Evolutionary conservation across 2,888 invertebrate genomes (phyloP).

Genomic region (Aphelenchoides bicaudatus): DNA sequence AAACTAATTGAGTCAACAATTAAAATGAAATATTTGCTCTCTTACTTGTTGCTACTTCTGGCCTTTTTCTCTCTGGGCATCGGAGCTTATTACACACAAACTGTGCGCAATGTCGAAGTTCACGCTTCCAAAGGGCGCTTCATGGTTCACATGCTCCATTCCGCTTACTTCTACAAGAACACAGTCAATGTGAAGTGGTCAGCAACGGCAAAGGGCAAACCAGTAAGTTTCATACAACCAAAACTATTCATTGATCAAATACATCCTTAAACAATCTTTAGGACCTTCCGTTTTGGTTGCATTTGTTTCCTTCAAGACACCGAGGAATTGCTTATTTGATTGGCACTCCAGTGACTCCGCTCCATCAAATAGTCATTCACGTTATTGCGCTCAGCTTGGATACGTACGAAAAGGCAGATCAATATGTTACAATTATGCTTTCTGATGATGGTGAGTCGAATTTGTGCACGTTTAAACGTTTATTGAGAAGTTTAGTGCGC

Average conservation of each 20-base stretch:
- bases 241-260: too few relatives aligned
- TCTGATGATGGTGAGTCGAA: constrained; percentile 46
- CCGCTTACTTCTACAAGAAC: constrained; percentile 49
- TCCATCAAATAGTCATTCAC: constrained; percentile 48
- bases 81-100: constrained; percentile 13
- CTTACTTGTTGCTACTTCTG: not conserved
- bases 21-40: not conserved
- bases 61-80: not conserved
- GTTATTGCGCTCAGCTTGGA: constrained; percentile 54
- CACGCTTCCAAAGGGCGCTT: constrained; percentile 30
- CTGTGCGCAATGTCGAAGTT: too few relatives aligned
- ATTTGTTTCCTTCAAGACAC: constrained; percentile 50
- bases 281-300: constrained; percentile 55
- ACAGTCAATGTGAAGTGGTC: constrained; percentile 59
- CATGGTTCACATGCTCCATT: constrained; percentile 51
- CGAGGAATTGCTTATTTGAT: constrained; percentile 54
- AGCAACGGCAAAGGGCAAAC: constrained; percentile 52
- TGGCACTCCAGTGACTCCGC: constrained; percentile 54
- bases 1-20: not conserved
- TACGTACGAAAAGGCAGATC: constrained; percentile 48
- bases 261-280: too few relatives aligned
- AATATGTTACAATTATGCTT: constrained; percentile 45
- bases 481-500: constrained; percentile 25
- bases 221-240: too few relatives aligned
- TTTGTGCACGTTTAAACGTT: not conserved